Conservation (phyloP, 2,797 vertebrate species). For the Enteromius viviparus region DNA sequence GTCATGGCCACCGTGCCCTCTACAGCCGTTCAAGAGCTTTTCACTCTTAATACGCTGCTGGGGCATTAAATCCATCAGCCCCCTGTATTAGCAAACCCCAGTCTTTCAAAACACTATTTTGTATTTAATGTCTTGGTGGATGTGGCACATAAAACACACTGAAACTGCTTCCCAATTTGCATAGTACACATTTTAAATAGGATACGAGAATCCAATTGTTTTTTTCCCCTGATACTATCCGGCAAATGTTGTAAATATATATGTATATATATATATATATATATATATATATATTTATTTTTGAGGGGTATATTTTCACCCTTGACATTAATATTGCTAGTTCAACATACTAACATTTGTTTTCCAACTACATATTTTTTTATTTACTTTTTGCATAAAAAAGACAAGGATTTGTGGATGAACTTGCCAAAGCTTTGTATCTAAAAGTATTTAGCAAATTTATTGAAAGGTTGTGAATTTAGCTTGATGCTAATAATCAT, state of each 20-base stretch:
- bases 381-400: neutral
- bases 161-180: neutral
- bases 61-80: conserved; percentile 49
- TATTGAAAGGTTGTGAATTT: neutral
- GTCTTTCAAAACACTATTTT: conserved; percentile 38
- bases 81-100: conserved; percentile 7
- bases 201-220: neutral
- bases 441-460: neutral
- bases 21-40: conserved; percentile 35
- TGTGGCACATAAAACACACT: conserved; percentile 16
- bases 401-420: neutral
- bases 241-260: neutral
- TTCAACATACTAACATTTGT: neutral
- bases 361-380: neutral
- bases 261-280: neutral
- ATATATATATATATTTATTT: neutral
- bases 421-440: neutral
- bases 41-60: conserved; percentile 41
- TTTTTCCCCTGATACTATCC: neutral
- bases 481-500: neutral
- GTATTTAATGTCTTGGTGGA: conserved; percentile 24
- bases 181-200: neutral
- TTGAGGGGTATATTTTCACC: neutral
- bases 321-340: neutral
- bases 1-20: conserved; percentile 38